Evolutionary conservation across 2,797 vertebrate genomes (phyloP), one percentile per base, ranked within the genome.

Genomic region (Amblyraja radiata): DNA sequence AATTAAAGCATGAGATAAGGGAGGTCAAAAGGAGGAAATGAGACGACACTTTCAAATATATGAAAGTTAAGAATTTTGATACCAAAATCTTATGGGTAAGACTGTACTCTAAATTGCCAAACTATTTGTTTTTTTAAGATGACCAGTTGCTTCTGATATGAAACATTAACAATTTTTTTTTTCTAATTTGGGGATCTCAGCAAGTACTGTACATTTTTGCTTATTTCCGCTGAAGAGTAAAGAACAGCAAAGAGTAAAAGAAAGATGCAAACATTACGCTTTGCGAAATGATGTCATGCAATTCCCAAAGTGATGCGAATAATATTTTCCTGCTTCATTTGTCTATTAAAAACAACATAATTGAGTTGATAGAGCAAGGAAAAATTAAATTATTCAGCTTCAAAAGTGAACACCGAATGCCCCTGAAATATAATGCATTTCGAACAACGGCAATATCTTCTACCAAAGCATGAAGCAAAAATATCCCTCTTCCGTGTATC

Each of bases 261-360:
- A 32, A 63, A 21, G 61, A 63, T 88, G n/a, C 21, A 88, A 88
- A 36, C 5, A 25, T 58, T 54, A 84, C 81, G 28, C 16, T 23
- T 11, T 61, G 54, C n/a, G 68, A 88, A 32, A 88, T 21, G 1
- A 18, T 21, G 32, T 61, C 54, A 84, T 16, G 23, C 8, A 32
- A 28, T 68, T 88, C 84, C n/a, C 63, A 36, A 68, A 65, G 36
- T 36, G 84, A 61, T 65, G n/a, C 13, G 36, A 65, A 63, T 32
- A 65, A 86, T 32, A 86, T 86, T 63, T 86, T 78, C 9, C 13
- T 84, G 25, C 28, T 74, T 16, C 11, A 92, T 92, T 54, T 90
- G 39, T 90, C 25, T 46, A 54, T 28, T 92, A 76, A 74, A 76
- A 92, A 90, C 32, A 68, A 74, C 71, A 39, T 91, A 71, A 71